A percentile compares a stretch with the other conserved stretches of the same genome.
These are phyloP conservation scores for Corythornis madagascariensis DNA, from an alignment of 2,113 vertebrate species.

Conservation along the genomic window DNA sequence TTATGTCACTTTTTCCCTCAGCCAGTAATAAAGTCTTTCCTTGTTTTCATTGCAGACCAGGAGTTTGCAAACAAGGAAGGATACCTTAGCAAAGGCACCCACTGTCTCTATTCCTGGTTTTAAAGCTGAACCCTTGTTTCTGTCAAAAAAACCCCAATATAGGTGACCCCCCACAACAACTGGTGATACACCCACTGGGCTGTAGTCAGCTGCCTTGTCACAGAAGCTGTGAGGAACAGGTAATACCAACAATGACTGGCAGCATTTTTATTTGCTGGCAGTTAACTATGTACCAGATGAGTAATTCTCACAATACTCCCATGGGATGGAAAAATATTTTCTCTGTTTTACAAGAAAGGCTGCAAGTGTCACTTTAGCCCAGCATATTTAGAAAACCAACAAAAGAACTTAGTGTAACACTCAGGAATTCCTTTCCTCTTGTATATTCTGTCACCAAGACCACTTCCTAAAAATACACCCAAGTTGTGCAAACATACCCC, in stretches of 20 bases:
- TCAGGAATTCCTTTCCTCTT: background rate
- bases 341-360: background rate
- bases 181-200: background rate
- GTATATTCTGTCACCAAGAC: background rate
- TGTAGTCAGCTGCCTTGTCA: background rate
- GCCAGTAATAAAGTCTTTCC: background rate
- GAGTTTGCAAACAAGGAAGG: conserved; percentile 15
- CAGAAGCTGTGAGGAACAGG: background rate
- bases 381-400: conserved; percentile 2
- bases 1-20: conserved; percentile 28
- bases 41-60: conserved; percentile 2
- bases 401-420: background rate
- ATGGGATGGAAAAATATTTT: background rate
- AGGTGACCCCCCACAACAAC: background rate
- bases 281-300: background rate
- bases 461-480: background rate
- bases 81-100: background rate
- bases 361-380: background rate
- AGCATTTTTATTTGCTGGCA: background rate
- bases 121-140: background rate
- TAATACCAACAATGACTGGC: background rate
- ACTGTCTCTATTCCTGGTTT: background rate
- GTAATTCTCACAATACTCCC: background rate
- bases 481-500: background rate
- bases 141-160: background rate